These are phyloP conservation scores for Melitaea cinxia DNA, from an alignment of 1,140 invertebrate genomes.

Conservation along the genomic window DNA sequence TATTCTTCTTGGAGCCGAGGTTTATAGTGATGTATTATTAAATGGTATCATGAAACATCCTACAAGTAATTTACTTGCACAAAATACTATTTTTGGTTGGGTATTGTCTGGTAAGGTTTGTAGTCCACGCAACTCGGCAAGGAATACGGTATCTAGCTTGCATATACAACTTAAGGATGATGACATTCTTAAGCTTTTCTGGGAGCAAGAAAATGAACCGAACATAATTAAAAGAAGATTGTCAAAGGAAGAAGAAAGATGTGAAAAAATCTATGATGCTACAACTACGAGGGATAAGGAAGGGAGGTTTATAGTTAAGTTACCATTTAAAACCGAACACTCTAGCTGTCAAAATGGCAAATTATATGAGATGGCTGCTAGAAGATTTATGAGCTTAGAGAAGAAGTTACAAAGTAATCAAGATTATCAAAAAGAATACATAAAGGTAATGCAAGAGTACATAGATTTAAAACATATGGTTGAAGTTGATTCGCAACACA, in stretches of 20 bases:
- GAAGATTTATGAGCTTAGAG: conserved; percentile 6
- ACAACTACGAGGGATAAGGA: conserved; percentile 34
- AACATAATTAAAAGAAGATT: conserved; percentile 22
- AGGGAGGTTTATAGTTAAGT: conserved; percentile 50
- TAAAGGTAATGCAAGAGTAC: conserved; percentile 19
- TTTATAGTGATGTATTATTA: background rate
- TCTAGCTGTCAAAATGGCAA: conserved; percentile 14
- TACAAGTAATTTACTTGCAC: conserved; percentile 36
- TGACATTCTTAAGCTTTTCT: conserved; percentile 43
- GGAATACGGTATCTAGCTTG: conserved; percentile 21
- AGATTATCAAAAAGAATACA: conserved; percentile 4
- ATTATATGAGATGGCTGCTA: conserved; percentile 1
- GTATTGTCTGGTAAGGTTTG: conserved; percentile 45
- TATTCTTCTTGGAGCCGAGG: background rate
- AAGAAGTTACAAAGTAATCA: background rate
- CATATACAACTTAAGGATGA: conserved; percentile 38
- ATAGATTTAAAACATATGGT: conserved; percentile 21
- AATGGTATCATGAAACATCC: background rate
- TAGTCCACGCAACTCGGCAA: background rate
- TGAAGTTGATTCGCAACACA: conserved; percentile 3
- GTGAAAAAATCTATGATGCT: conserved; percentile 42
- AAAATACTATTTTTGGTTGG: conserved; percentile 53
- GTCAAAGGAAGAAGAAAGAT: conserved; percentile 41
- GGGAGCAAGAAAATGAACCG: conserved; percentile 45
- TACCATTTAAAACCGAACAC: conserved; percentile 47